Percentiles rank a stretch among this genome's conserved stretches.
Conservation (phyloP, 2,888 invertebrate genomes). For the Harpagoxenus sublaevis region DNA sequence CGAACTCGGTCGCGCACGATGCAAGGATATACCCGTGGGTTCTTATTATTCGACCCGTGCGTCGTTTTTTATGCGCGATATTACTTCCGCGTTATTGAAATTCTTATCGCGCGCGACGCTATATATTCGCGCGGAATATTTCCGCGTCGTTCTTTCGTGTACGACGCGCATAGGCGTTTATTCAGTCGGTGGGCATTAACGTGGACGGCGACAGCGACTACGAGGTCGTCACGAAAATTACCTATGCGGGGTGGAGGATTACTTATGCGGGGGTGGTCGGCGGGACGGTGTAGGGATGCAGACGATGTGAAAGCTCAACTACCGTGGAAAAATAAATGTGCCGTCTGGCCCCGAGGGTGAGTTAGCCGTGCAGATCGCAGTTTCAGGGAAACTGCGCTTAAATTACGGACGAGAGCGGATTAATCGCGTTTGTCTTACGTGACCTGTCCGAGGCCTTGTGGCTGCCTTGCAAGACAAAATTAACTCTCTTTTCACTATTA, state of each 20-base stretch:
- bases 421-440: constrained; percentile 30
- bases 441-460: neutral
- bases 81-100: constrained; percentile 35
- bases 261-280: constrained; percentile 72
- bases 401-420: constrained; percentile 62
- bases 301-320: constrained; percentile 77
- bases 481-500: neutral
- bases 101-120: constrained; percentile 39
- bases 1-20: neutral
- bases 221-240: constrained; percentile 75
- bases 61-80: neutral
- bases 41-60: neutral
- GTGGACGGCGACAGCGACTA: constrained; percentile 69
- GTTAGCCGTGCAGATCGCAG: constrained; percentile 70
- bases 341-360: constrained; percentile 71
- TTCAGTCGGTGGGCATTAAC: constrained; percentile 73
- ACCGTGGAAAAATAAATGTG: constrained; percentile 77
- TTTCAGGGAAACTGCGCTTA: constrained; percentile 70
- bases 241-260: constrained; percentile 74
- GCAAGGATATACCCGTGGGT: too few relatives aligned
- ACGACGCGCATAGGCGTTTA: constrained; percentile 70
- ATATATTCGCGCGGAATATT: constrained; percentile 33
- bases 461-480: constrained; percentile 20
- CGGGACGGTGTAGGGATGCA: constrained; percentile 68
- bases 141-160: constrained; percentile 58